Percentiles rank a stretch among this genome's conserved stretches.
Conservation (phyloP, 1,140 invertebrate species). For the Dendrolimus punctatus region DNA sequence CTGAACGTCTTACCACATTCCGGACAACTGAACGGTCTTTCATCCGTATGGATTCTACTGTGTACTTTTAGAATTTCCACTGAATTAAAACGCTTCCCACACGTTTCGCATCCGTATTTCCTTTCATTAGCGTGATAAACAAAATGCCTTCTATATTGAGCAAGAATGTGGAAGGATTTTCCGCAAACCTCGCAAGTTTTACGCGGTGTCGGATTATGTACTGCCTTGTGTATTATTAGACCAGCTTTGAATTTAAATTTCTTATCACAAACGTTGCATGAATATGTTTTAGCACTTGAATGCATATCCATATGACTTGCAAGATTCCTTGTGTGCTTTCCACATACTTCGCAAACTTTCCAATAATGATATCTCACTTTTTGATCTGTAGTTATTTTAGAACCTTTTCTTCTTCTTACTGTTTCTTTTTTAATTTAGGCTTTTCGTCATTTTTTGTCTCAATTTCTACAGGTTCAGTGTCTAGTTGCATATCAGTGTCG, state of each 20-base stretch:
- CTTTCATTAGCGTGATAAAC: slow-evolving; percentile 66
- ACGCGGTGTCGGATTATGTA: slow-evolving; percentile 61
- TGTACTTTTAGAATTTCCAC: slow-evolving; percentile 78
- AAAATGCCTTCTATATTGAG: slow-evolving; percentile 56
- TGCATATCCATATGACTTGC: slow-evolving; percentile 72
- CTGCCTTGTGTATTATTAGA: slow-evolving; percentile 59
- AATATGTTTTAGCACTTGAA: slow-evolving; percentile 69
- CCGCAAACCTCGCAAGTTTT: slow-evolving; percentile 67
- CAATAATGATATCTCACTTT: slow-evolving; percentile 57
- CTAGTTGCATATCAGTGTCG: background rate
- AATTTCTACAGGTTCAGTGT: background rate
- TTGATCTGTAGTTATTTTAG: slow-evolving; percentile 27
- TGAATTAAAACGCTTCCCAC: slow-evolving; percentile 70
- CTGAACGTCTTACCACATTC: slow-evolving; percentile 71
- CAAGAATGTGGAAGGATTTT: slow-evolving; percentile 59
- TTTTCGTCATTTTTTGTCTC: slow-evolving; percentile 10
- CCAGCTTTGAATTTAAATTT: slow-evolving; percentile 69
- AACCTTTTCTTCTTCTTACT: slow-evolving; percentile 20
- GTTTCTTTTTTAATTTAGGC: slow-evolving; percentile 29
- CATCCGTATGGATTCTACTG: slow-evolving; percentile 81
- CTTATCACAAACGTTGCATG: slow-evolving; percentile 73
- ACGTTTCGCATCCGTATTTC: slow-evolving; percentile 68
- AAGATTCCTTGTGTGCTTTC: slow-evolving; percentile 58
- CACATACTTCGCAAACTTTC: slow-evolving; percentile 67
- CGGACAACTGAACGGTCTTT: slow-evolving; percentile 74